Evolutionary conservation across 2,888 invertebrate genomes (phyloP).

Genomic region (Rhimphoctona megacephalus): DNA sequence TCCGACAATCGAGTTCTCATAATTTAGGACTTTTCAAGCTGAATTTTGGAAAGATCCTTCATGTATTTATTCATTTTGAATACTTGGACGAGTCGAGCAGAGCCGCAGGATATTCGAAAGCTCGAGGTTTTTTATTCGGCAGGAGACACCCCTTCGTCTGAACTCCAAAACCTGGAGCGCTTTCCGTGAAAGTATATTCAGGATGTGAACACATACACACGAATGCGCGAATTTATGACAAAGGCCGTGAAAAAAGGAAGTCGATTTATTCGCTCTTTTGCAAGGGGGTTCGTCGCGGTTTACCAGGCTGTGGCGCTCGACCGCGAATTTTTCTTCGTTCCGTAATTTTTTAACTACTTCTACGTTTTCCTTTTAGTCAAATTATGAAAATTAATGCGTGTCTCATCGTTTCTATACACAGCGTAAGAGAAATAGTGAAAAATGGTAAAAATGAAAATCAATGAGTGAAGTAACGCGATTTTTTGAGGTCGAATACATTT

Average conservation of each 20-base stretch:
- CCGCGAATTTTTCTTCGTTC: constrained; percentile 83
- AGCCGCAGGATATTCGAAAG: not conserved
- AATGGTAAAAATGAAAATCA: not conserved
- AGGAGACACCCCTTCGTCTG: not conserved
- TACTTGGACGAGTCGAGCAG: not conserved
- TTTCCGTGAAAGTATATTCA: constrained; percentile 19
- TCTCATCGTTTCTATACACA: constrained; percentile 55
- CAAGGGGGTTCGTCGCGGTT: constrained; percentile 70
- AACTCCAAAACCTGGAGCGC: not conserved
- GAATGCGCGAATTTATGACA: constrained; percentile 49
- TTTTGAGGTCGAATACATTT: not conserved
- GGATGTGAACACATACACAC: constrained; percentile 3
- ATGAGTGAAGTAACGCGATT: not conserved
- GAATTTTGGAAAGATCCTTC: not conserved
- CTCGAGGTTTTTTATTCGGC: not conserved
- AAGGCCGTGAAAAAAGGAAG: constrained; percentile 74
- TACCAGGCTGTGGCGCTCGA: constrained; percentile 63
- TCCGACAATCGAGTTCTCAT: not conserved
- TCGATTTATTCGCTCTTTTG: constrained; percentile 84
- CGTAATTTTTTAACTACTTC: constrained; percentile 74
- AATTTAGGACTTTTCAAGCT: not conserved
- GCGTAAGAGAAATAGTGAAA: not conserved
- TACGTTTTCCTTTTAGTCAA: constrained; percentile 65
- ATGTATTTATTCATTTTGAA: not conserved
- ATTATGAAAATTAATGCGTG: constrained; percentile 84